Conservation (phyloP, 2,888 invertebrate genomes). For the Rhingia rostrata region DNA sequence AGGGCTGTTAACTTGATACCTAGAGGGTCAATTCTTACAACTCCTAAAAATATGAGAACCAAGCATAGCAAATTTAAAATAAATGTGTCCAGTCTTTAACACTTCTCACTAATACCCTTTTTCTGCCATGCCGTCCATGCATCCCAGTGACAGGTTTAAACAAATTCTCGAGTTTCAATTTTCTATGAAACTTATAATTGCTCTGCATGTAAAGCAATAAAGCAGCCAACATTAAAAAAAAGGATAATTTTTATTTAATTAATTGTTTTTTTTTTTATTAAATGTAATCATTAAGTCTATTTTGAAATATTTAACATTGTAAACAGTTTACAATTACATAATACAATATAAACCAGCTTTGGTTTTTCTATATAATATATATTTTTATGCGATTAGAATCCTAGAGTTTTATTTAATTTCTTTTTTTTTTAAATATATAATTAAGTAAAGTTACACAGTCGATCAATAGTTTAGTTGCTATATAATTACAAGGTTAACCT, state of each 20-base stretch:
- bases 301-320: conserved; percentile 65
- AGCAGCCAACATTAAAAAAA: background rate
- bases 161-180: too few relatives aligned
- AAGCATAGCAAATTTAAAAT: too few relatives aligned
- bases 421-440: conserved; percentile 27
- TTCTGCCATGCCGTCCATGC: too few relatives aligned
- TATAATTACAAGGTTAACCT: conserved; percentile 50
- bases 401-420: conserved; percentile 29
- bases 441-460: conserved; percentile 68
- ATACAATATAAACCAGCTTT: conserved; percentile 68
- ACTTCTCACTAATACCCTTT: too few relatives aligned
- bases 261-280: conserved; percentile 50
- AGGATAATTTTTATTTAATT: background rate
- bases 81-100: too few relatives aligned
- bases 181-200: too few relatives aligned
- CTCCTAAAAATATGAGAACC: too few relatives aligned
- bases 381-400: conserved; percentile 51
- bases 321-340: conserved; percentile 62
- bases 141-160: too few relatives aligned
- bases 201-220: too few relatives aligned
- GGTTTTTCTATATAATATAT: conserved; percentile 29
- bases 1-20: too few relatives aligned
- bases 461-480: conserved; percentile 52
- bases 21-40: too few relatives aligned
- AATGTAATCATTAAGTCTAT: conserved; percentile 59